Evolutionary conservation across 2,888 invertebrate species (phyloP), one percentile per base, ranked within the genome.

Genomic region (Magallana nippona): DNA sequence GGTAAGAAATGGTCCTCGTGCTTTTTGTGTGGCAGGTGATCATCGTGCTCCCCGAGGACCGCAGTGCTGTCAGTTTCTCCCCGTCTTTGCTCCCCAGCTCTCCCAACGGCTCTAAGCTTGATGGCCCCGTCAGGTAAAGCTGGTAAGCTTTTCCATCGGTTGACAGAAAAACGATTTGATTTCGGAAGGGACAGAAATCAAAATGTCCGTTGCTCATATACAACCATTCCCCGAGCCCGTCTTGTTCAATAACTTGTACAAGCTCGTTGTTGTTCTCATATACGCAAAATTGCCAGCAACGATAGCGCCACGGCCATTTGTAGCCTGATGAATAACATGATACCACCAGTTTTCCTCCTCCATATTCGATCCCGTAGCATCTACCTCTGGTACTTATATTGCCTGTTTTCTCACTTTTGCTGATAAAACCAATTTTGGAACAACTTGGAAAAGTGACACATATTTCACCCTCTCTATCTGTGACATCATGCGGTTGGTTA

Each of bases 111-210:
- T 71, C 0, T 22, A 71, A 13, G 1, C 13, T 27, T 71, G 71
- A 71, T 17, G 71, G 71, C 0, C 71, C 71, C 1, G 71, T 71
- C 10, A 71, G 22, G 27, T 71, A 32, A 15, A 71, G 32, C 27
- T 71, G 71, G 13, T 71, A 8, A 15, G 27, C 71, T 32, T 71
- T 13, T 27, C 71, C 27, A 15, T 71, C 71, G 27, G 10, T 71
- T 22, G 71, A 15, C 1, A 71, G 32, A 17, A 71, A 71, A 32
- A 71, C 5, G 71, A 71, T 22, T 27, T 71, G 71, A 32, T 71
- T 15, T 71, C 71, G 13, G 22, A 71, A 71, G 22, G 71, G 71
- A 13, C 71, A 71, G 71, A 22, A 71, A 10, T 71, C 15, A 71
- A 71, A 71, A 32, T 71, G 32, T 2, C 71, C 71, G 27, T 27